Evolutionary conservation across 2,797 vertebrate genomes (phyloP).

Genomic region (Rhabdophis nuchalis): DNA sequence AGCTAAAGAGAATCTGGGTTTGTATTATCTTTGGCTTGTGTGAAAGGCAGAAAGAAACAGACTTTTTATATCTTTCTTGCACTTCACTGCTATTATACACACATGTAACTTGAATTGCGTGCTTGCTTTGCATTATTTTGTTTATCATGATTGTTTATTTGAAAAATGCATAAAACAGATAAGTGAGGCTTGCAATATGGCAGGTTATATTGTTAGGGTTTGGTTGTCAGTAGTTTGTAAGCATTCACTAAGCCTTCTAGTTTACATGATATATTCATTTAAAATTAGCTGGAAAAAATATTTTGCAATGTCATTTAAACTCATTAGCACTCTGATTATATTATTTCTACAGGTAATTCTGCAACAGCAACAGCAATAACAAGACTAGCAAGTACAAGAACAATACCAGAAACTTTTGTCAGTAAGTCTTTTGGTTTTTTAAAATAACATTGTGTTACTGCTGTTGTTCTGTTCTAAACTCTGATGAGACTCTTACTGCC

Average conservation of each 20-base stretch:
- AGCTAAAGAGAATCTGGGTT: background rate
- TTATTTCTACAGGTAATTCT: background rate
- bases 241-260: background rate
- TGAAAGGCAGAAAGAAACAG: background rate
- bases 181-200: background rate
- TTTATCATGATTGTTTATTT: background rate
- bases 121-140: background rate
- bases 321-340: background rate
- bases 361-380: no score
- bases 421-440: slow-evolving; percentile 3
- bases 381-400: background rate
- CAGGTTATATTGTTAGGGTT: background rate
- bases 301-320: background rate
- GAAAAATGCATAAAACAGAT: background rate
- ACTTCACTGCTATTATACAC: background rate
- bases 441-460: background rate
- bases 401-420: rapidly evolving
- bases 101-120: background rate
- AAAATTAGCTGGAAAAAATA: background rate
- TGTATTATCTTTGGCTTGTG: background rate
- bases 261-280: background rate
- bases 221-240: background rate
- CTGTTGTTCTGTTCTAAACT: background rate
- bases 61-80: background rate
- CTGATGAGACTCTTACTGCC: background rate